Percentiles rank a stretch among this genome's conserved stretches.
Evolutionary conservation across 2,797 vertebrate genomes (phyloP).

Genomic region (Tragelaphus eurycerus): DNA sequence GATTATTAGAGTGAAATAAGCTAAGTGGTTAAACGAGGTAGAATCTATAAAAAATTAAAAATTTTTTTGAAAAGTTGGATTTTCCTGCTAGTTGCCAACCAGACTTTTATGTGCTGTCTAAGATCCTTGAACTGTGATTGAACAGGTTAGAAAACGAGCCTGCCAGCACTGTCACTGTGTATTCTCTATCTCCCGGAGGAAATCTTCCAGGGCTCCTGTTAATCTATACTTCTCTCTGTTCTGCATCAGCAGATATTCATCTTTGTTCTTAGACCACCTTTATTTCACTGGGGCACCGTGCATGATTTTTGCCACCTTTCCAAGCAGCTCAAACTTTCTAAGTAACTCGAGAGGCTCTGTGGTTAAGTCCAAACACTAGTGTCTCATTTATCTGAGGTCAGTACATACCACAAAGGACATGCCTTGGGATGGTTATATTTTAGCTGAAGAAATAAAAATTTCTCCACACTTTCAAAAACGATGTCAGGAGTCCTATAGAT

Average conservation of each 20-base stretch:
- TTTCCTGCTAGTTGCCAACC: neutral
- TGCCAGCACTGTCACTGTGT: neutral
- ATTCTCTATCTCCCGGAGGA: neutral
- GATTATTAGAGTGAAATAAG: neutral
- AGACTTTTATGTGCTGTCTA: neutral
- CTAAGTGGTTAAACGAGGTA: neutral
- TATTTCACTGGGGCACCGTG: neutral
- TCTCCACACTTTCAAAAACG: neutral
- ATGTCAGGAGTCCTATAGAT: neutral
- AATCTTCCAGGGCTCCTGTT: neutral
- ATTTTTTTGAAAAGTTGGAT: neutral
- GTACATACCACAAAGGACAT: neutral
- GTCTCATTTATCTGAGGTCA: neutral
- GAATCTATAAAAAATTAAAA: neutral
- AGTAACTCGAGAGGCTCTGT: neutral
- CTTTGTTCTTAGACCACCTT: neutral
- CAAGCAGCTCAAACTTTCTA: neutral
- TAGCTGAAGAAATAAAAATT: neutral
- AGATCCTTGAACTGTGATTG: neutral
- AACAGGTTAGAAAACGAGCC: neutral
- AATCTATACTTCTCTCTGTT: neutral
- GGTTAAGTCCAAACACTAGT: neutral
- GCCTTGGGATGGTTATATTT: neutral
- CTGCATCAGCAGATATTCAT: neutral
- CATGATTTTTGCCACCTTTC: neutral